Evolutionary conservation across 1,140 invertebrate genomes (phyloP).

Genomic region (Geopemphigus sp.): DNA sequence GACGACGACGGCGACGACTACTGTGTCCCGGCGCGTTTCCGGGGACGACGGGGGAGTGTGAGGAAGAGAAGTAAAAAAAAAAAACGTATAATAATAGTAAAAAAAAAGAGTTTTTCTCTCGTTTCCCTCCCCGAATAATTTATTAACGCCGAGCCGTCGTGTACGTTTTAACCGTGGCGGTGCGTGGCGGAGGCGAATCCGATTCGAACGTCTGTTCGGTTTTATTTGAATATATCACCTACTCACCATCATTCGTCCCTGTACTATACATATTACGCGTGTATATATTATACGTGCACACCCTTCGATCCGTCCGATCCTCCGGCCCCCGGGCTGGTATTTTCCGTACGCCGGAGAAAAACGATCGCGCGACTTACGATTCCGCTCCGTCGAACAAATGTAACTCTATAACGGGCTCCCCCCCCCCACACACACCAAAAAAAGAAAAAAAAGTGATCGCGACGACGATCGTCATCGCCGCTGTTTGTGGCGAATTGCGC

Average conservation of each 20-base stretch:
- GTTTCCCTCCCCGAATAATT: constrained; percentile 29
- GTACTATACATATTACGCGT: background rate
- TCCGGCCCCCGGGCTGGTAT: too few species aligned
- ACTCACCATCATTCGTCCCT: too few species aligned
- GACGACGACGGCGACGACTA: background rate
- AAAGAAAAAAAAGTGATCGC: too few species aligned
- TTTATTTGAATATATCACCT: constrained; percentile 48
- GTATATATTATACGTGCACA: background rate
- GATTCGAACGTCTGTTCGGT: constrained; percentile 47
- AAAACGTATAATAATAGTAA: background rate
- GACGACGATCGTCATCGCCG: constrained; percentile 6
- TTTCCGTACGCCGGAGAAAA: background rate
- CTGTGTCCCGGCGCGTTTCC: background rate
- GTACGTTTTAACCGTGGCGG: too few species aligned
- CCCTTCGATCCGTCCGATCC: background rate
- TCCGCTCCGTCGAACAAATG: constrained; percentile 23
- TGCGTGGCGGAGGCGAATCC: constrained; percentile 1
- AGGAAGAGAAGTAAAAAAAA: background rate
- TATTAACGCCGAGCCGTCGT: constrained; percentile 16
- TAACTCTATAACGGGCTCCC: too few species aligned
- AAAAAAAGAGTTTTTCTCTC: background rate
- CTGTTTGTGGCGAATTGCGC: constrained; percentile 10
- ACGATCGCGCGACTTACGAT: constrained; percentile 26
- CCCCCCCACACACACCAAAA: too few species aligned
- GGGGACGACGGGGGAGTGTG: constrained; percentile 20